A percentile compares a stretch with the other conserved stretches of the same genome.
These are phyloP conservation scores for Coelopa frigida DNA, from an alignment of 1,140 invertebrate species.

Conservation along the genomic window DNA sequence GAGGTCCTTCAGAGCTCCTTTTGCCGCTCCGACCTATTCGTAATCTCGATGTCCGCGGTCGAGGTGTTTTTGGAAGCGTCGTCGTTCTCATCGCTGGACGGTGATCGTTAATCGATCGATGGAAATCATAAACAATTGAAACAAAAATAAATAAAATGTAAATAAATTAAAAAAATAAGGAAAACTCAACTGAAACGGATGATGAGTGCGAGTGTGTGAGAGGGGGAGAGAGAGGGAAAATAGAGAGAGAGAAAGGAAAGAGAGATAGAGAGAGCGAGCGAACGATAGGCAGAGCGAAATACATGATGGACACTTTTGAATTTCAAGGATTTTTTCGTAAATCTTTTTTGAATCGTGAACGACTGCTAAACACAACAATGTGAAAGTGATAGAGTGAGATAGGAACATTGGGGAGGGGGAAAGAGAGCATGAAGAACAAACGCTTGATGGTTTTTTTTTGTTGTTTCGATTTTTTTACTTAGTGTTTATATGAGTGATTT, in stretches of 20 bases:
- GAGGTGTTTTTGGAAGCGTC: conserved; percentile 17
- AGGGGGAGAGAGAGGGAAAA: too few relatives aligned
- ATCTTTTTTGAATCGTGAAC: too few relatives aligned
- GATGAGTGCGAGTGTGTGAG: too few relatives aligned
- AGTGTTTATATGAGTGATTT: too few relatives aligned
- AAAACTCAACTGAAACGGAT: too few relatives aligned
- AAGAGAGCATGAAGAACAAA: conserved; percentile 12
- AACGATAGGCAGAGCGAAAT: too few relatives aligned
- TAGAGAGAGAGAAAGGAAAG: too few relatives aligned
- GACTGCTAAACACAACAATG: too few relatives aligned
- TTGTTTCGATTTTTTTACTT: neutral
- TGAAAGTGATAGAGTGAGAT: too few relatives aligned
- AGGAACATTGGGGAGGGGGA: conserved; percentile 5
- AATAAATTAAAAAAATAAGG: conserved; percentile 1
- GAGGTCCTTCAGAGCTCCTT: conserved; percentile 28
- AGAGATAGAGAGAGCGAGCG: too few relatives aligned
- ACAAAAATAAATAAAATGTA: conserved; percentile 1
- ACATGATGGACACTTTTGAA: too few relatives aligned
- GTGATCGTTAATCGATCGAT: conserved; percentile 34
- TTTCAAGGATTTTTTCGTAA: too few relatives aligned
- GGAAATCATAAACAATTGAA: conserved; percentile 13
- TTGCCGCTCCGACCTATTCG: conserved; percentile 19
- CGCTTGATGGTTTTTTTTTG: conserved; percentile 1
- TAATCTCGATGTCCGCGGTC: conserved; percentile 33
- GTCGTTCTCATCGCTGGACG: conserved; percentile 29